Percentiles rank a stretch among this genome's conserved stretches.
These are phyloP conservation scores for Ispidina picta DNA, from an alignment of 2,797 vertebrate genomes.

Conservation along the genomic window DNA sequence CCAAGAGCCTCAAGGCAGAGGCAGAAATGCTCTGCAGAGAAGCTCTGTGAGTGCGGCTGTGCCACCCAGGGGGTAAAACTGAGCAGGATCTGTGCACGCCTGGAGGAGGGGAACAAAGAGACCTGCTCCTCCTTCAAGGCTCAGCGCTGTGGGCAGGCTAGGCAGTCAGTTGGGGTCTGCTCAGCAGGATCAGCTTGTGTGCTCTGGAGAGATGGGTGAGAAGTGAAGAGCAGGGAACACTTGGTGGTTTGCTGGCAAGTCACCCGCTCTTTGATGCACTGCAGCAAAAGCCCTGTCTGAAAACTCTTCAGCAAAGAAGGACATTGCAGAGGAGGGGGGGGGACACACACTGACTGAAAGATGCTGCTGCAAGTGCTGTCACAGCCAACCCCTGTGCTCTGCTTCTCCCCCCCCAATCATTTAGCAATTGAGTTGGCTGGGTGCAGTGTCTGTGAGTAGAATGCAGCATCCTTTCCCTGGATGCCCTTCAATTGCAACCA, in stretches of 20 bases:
- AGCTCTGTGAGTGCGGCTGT: rapidly evolving
- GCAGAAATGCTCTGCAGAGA: not conserved
- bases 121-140: not conserved
- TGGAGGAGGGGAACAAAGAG: not conserved
- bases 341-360: not conserved
- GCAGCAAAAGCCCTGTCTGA: slow-evolving; percentile 47
- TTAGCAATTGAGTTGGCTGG: slow-evolving; percentile 28
- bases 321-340: not conserved
- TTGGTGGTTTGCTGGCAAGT: slow-evolving; percentile 22
- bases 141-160: not conserved
- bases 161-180: not conserved
- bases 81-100: not conserved
- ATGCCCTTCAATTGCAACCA: not conserved
- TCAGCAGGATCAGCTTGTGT: not conserved
- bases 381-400: not conserved
- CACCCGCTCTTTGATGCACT: slow-evolving; percentile 59
- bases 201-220: not conserved
- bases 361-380: slow-evolving; percentile 57
- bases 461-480: not conserved
- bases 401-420: not conserved
- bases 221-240: not conserved
- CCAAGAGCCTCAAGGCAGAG: not conserved
- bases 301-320: slow-evolving; percentile 29
- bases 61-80: not conserved
- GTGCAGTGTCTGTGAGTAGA: not conserved